phyloP scores from a whole-genome alignment of 2,888 invertebrate genomes.

The Falcaria lacertinaria region DNA sequence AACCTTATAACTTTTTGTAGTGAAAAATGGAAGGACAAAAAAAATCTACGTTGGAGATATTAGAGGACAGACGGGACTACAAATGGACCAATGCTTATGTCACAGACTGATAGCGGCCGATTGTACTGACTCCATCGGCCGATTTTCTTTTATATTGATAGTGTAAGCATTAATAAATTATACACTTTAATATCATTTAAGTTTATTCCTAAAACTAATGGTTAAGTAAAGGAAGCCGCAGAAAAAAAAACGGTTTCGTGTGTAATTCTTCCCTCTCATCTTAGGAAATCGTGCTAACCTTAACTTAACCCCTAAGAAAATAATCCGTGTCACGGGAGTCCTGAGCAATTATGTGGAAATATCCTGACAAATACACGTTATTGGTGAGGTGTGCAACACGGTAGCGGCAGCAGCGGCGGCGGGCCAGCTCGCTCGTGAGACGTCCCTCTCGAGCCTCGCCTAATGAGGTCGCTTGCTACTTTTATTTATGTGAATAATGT shows the following conservation, averaged over 20 bases:
- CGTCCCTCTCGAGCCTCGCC: no score
- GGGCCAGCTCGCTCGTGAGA: no score
- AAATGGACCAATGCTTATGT: conserved; percentile 62
- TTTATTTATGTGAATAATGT: conserved; percentile 74
- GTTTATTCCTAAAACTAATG: conserved; percentile 30
- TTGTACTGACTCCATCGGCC: conserved; percentile 18
- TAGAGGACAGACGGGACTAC: conserved; percentile 43
- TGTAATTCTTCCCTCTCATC: conserved; percentile 23
- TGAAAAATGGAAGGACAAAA: conserved; percentile 62
- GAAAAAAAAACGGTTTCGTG: conserved; percentile 29
- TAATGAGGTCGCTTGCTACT: conserved; percentile 68
- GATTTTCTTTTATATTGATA: conserved; percentile 40
- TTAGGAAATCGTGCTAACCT: conserved; percentile 45
- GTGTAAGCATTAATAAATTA: conserved; percentile 57
- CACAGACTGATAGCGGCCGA: conserved; percentile 43
- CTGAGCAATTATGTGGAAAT: conserved; percentile 56
- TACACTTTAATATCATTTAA: conserved; percentile 51
- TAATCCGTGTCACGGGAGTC: conserved; percentile 37
- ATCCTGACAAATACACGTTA: conserved; percentile 58
- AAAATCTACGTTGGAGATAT: conserved; percentile 61
- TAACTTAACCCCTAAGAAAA: conserved; percentile 44
- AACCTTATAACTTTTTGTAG: conserved; percentile 63
- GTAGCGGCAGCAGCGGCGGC: conserved; percentile 23
- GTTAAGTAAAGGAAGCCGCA: conserved; percentile 34
- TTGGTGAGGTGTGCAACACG: conserved; percentile 44